Conservation (phyloP, 2,797 vertebrate species). For the Micromesistius poutassou region DNA sequence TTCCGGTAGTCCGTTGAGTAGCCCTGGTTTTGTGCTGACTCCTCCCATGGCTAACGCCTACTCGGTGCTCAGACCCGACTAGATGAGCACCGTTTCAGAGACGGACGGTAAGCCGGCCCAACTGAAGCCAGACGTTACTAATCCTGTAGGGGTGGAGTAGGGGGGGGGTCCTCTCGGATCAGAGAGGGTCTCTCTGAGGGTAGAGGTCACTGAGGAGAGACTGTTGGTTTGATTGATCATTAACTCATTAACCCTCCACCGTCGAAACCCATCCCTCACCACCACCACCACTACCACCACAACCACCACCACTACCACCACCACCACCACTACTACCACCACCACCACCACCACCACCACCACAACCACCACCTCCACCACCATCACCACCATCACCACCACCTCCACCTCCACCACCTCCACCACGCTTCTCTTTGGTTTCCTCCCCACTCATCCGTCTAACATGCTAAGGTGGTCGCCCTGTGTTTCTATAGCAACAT, state of each 20-base stretch:
- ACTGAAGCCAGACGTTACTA: not conserved
- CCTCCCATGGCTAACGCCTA: not conserved
- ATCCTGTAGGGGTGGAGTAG: not conserved
- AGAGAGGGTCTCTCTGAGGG: not conserved
- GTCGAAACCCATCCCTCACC: not conserved
- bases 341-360: no score
- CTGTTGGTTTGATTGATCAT: not conserved
- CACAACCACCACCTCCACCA: no score
- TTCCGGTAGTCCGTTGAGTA: constrained; percentile 37
- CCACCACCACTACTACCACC: no score
- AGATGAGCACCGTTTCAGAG: not conserved
- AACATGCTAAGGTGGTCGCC: not conserved
- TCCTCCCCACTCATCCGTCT: not conserved
- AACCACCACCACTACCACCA: no score
- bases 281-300: not conserved
- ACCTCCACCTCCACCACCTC: no score
- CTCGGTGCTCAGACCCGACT: not conserved
- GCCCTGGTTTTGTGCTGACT: constrained; percentile 43
- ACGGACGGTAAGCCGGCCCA: not conserved
- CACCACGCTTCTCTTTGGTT: no score
- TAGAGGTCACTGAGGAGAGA: not conserved
- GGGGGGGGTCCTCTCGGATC: no score
- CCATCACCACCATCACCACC: no score
- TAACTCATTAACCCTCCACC: not conserved
- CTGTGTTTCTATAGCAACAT: not conserved